Conservation (phyloP, 2,113 vertebrate genomes). For the Corythornis cristatus region DNA sequence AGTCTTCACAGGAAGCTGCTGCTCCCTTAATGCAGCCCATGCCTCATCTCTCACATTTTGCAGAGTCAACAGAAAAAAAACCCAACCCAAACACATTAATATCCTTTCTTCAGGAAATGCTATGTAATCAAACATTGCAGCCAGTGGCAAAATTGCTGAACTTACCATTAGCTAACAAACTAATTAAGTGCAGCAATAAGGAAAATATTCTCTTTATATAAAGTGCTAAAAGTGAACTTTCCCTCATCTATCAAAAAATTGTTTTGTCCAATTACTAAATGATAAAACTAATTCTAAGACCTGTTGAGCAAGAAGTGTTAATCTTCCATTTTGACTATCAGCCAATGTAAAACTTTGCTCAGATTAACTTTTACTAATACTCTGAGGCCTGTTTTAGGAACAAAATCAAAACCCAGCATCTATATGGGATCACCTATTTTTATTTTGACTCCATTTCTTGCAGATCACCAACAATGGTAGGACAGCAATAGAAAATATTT, state of each 20-base stretch:
- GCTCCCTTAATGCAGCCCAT: not conserved
- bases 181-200: not conserved
- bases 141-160: not conserved
- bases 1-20: not conserved
- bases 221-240: not conserved
- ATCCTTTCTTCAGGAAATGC: not conserved
- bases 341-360: constrained; percentile 19
- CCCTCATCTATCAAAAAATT: not conserved
- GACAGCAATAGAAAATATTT: not conserved
- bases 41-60: not conserved
- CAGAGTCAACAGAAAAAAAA: not conserved
- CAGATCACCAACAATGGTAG: not conserved
- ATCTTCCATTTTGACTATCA: constrained; percentile 38
- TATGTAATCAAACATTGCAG: not conserved
- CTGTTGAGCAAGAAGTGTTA: not conserved
- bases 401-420: not conserved
- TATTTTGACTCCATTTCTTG: not conserved
- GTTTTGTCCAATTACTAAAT: constrained; percentile 6
- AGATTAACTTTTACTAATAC: not conserved
- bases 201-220: not conserved
- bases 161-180: not conserved
- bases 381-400: not conserved
- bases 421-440: not conserved
- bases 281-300: constrained; percentile 43
- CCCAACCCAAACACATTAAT: not conserved